Evolutionary conservation across 2,888 invertebrate genomes (phyloP), one percentile per base, ranked within the genome.

Genomic region (Biston betularia): DNA sequence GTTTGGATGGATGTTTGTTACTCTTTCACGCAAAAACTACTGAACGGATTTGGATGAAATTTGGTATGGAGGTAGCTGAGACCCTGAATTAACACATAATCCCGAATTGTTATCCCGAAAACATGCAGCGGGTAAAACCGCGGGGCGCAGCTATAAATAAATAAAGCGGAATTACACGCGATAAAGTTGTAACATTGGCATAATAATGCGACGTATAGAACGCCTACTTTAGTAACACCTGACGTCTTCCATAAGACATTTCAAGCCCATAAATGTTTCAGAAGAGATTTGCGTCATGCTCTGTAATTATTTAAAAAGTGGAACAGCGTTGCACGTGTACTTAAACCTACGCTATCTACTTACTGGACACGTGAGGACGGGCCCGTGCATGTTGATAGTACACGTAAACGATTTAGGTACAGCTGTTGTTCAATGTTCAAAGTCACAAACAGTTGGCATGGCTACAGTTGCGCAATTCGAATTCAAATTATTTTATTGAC

Each of bases 201-300:
- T 24, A 24, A 24, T 24, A 24, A 24, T 24, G 3, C 24, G 24
- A 2, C 24, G 3, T 24, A 24, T 2, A 3, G 3, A 24, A 24
- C 24, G 24, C 24, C 24, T 24, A 42, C 11, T 42, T 42, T 42
- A 42, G 11, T 42, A 38, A 9, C 1, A 38, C 38, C 38, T 38
- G 9, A 38, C 38, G 1, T 9, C 5, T 54, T 24, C 7, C 12
- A 54, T 33, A 8, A 35, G 56, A 35, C 45, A 56, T 54, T 42
- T 42, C 42, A n/a, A 7, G 15, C 7, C 15, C n/a, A 45, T 56
- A 45, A 10, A 56, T 46, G 45, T 56, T 56, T 45, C 45, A 56
- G 45, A 6, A 24, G 7, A n/a, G 8, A 56, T 56, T 46, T 45
- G 45, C 56, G 56, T 56, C 10, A 56, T 2, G 5, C 6, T 8